A percentile compares a stretch with the other conserved stretches of the same genome.
phyloP scores from a whole-genome alignment of 2,113 vertebrate genomes.

The Balaenoptera acutorostrata region DNA sequence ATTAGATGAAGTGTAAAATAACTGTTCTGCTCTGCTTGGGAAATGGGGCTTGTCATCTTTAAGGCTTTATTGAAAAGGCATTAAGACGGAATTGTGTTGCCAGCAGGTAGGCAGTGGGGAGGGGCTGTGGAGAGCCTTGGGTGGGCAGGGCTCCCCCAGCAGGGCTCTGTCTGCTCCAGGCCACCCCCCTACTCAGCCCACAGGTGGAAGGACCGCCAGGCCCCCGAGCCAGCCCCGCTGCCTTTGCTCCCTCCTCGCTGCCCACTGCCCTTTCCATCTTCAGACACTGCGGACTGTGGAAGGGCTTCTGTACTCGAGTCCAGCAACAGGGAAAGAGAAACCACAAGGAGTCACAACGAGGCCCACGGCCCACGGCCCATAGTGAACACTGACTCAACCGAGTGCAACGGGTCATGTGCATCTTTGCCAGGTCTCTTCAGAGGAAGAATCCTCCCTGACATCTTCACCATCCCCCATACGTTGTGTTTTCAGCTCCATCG shows the following conservation, averaged over 20 bases:
- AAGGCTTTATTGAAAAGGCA: constrained; percentile 14
- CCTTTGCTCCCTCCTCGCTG: fast-evolving
- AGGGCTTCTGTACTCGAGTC: not conserved
- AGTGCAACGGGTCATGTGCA: fast-evolving
- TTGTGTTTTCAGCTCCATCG: fast-evolving
- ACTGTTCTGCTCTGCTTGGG: not conserved
- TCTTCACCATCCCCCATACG: fast-evolving
- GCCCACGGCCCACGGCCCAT: fast-evolving
- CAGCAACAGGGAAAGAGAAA: not conserved
- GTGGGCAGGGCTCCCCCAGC: not conserved
- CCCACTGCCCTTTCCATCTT: too few relatives aligned
- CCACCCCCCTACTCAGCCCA: fast-evolving
- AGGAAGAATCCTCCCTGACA: not conserved
- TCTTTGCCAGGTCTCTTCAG: not conserved
- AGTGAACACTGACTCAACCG: fast-evolving
- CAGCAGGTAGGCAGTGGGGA: not conserved
- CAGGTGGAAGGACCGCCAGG: not conserved
- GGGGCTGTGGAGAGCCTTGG: not conserved
- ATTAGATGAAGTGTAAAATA: constrained; percentile 56
- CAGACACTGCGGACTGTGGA: not conserved
- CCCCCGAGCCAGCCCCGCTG: not conserved
- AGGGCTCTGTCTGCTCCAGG: fast-evolving
- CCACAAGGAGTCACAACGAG: fast-evolving
- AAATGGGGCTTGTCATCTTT: not conserved
- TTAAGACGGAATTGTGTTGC: not conserved